Conservation (phyloP, 2,888 invertebrate genomes). For the Nomada lathburiana region DNA sequence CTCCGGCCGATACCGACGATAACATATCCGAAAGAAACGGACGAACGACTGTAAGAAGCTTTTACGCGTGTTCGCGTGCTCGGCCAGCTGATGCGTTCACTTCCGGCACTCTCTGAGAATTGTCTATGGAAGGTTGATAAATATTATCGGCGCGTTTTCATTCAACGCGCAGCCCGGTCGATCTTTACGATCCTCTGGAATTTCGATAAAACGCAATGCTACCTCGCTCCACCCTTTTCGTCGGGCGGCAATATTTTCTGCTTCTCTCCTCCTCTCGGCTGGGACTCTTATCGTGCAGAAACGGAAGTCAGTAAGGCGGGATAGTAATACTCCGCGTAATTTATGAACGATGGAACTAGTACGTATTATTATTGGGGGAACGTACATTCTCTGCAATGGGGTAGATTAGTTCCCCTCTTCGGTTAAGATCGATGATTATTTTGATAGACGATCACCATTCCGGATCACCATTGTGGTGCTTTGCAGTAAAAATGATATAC, state of each 20-base stretch:
- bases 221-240: neutral
- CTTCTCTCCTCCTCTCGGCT: neutral
- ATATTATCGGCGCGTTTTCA: constrained; percentile 23
- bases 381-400: no score
- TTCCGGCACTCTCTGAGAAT: constrained; percentile 18
- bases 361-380: neutral
- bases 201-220: constrained; percentile 20
- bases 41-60: constrained; percentile 34
- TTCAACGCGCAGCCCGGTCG: neutral
- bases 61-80: neutral
- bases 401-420: neutral
- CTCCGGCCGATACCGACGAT: constrained; percentile 19
- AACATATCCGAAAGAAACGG: constrained; percentile 43
- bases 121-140: constrained; percentile 30
- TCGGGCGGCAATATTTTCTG: neutral
- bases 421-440: neutral
- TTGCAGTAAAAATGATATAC: neutral
- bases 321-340: constrained; percentile 6
- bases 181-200: constrained; percentile 19
- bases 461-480: neutral
- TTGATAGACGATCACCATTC: neutral
- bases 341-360: neutral
- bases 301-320: constrained; percentile 15
- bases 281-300: constrained; percentile 6
- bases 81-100: constrained; percentile 11